Base-by-base conservation (phyloP, 2,797 vertebrate genomes). In the Lepilemur ruficaudatus region DNA sequence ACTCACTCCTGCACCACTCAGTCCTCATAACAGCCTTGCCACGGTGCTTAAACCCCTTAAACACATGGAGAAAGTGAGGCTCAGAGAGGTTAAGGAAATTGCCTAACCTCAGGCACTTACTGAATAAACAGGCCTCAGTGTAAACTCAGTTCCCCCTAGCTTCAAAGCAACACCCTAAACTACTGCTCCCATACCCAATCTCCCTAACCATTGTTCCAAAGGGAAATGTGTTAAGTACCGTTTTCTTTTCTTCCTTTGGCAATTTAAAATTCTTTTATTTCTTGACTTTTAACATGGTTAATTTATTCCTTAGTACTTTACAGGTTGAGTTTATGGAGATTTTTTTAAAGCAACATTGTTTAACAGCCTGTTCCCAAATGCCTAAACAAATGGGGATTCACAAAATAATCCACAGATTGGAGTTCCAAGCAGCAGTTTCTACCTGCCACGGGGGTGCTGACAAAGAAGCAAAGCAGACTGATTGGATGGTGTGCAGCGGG, bases 271-370 rank as follows among this genome's bases (percentile, higher is more conserved):
- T 82, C 61, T 90, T 88, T 75, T 41, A 79, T 61, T 90, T 48
- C 15, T 3, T 32, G 85, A 59, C 81, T 70, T 76, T 61, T 41
- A 32, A 63, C 20, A 11, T 32, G 10, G n/a, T 95, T 90, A 50
- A 87, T 70, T 79, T 82, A 85, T 59, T 57, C 78, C 73, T 80
- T 84, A 76, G 69, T 89, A 87, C 23, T 83, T 57, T 94, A 90
- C 13, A 90, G 52, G 57, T 25, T 78, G 75, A 61, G 15, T 93
- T 89, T 35, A 57, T 23, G 23, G 50, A 48, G n/a, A 32, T 78
- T 82, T 57, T 59, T 35, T 72, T 59, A 63, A 43, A 81, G 32
- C n/a, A 43, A 48, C 81, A 80, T n/a, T 32, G 30, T 76, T 80
- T 32, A 43, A 81, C 82, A 63, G 7, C 0, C 57, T 15, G 4